These are phyloP conservation scores for Ctenosaura bakeri DNA, from an alignment of 2,797 vertebrate genomes.

Conservation along the genomic window DNA sequence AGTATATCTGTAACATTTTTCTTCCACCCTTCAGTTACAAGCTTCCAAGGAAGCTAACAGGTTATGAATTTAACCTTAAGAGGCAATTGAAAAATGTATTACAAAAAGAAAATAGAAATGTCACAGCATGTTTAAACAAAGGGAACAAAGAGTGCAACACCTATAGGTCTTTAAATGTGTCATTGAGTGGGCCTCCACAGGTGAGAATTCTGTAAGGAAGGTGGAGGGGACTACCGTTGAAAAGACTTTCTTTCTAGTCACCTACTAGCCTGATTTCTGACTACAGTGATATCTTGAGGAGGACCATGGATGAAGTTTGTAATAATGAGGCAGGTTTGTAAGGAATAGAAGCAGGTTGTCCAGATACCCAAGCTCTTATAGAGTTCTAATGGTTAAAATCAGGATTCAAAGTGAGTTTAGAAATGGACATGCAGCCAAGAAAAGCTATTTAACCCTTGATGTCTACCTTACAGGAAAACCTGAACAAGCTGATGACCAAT, in stretches of 20 bases:
- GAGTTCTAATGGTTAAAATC: background rate
- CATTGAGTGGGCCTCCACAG: background rate
- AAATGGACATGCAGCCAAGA: background rate
- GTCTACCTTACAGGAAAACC: constrained; percentile 87
- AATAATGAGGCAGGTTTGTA: background rate
- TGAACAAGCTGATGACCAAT: constrained; percentile 94
- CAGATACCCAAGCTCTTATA: background rate
- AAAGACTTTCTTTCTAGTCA: background rate
- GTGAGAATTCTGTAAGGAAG: background rate
- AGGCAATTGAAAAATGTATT: background rate
- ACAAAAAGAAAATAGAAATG: background rate
- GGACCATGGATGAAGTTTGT: background rate
- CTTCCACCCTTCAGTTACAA: background rate
- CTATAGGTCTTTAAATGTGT: background rate
- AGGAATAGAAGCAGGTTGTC: background rate
- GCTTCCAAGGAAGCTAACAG: background rate
- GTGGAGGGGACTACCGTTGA: background rate
- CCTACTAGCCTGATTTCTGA: background rate
- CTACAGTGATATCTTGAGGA: background rate
- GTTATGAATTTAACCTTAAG: background rate
- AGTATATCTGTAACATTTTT: background rate
- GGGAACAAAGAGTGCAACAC: background rate
- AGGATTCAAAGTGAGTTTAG: background rate
- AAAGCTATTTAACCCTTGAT: constrained; percentile 31
- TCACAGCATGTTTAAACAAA: background rate